phyloP scores from a whole-genome alignment of 2,797 vertebrate species.

The Xiphorhynchus erythropygius region DNA sequence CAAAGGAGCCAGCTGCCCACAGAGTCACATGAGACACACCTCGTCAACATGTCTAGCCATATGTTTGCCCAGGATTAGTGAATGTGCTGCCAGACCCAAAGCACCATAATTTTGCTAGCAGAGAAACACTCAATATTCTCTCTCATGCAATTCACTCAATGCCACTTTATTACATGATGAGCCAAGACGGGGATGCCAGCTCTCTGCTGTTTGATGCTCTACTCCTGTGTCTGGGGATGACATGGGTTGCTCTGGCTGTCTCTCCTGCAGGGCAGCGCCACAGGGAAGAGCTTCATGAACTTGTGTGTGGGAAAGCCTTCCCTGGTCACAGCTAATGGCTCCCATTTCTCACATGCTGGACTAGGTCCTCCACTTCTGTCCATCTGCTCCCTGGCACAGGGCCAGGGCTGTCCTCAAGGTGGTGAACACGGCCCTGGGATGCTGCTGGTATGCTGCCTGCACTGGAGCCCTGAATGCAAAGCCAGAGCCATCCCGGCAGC shows the following conservation, averaged over 20 bases:
- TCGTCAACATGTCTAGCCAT: background rate
- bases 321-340: background rate
- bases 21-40: background rate
- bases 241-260: rapidly evolving
- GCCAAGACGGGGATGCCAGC: background rate
- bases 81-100: background rate
- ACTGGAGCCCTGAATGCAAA: background rate
- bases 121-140: background rate
- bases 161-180: background rate
- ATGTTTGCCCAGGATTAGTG: background rate
- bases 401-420: rapidly evolving
- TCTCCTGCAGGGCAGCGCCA: background rate
- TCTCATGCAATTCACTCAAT: background rate
- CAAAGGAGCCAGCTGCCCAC: background rate
- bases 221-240: rapidly evolving
- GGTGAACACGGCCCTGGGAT: rapidly evolving
- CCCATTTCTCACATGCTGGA: background rate
- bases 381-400: rapidly evolving
- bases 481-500: background rate
- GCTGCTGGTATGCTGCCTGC: background rate
- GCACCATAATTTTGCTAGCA: background rate
- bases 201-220: background rate
- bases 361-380: background rate
- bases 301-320: background rate
- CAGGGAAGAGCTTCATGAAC: background rate